Conservation (phyloP, 2,113 vertebrate genomes). For the Corythoichthys haematopterus region DNA sequence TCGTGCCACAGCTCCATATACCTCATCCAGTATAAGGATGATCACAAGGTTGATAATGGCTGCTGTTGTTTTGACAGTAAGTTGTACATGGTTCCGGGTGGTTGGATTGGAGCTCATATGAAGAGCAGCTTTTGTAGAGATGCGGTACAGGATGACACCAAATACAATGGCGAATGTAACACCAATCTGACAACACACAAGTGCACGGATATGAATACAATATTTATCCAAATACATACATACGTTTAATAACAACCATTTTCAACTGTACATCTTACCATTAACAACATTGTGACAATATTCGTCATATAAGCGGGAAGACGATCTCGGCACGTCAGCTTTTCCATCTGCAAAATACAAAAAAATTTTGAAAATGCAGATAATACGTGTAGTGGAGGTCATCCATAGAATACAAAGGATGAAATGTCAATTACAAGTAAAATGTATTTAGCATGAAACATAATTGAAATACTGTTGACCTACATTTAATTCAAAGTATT, state of each 20-base stretch:
- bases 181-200: constrained; percentile 75
- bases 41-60: constrained; percentile 98
- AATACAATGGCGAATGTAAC: constrained; percentile 96
- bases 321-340: constrained; percentile 88
- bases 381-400: not conserved
- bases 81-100: constrained; percentile 83
- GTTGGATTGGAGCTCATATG: constrained; percentile 87
- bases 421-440: not conserved
- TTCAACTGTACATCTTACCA: constrained; percentile 75
- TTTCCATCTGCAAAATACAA: constrained; percentile 78
- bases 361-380: not conserved
- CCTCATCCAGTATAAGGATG: constrained; percentile 95
- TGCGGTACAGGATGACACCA: constrained; percentile 93
- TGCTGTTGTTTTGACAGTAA: constrained; percentile 91
- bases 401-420: not conserved
- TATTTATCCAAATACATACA: not conserved
- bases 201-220: not conserved
- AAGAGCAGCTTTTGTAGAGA: constrained; percentile 89
- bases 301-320: constrained; percentile 92
- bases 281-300: constrained; percentile 87
- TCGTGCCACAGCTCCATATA: constrained; percentile 88
- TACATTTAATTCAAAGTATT: too few species aligned
- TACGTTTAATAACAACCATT: not conserved
- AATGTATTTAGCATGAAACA: not conserved
- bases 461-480: not conserved